Base-by-base conservation (phyloP, 2,797 vertebrate species). In the Centroberyx gerrardi region DNA sequence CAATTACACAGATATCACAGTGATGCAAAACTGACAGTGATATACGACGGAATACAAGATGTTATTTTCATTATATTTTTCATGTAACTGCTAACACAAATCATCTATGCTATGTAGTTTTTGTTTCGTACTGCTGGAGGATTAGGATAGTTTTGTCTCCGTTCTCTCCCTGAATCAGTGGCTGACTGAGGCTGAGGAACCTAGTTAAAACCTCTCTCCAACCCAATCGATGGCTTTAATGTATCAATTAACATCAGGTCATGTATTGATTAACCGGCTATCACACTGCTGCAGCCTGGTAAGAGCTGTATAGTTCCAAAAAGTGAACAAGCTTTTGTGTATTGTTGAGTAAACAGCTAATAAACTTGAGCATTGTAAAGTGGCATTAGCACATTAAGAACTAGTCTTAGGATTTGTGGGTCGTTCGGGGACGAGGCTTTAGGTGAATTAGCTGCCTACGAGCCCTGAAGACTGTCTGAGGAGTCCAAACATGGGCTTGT, bases 191-290 rank as follows among this genome's bases (percentile, higher is more conserved):
- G 67, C 40, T 59, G 28, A 78, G 53, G 46, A 75, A 49, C 52
- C 72, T 44, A 51, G 56, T 27, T 49, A 2, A 79, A 56, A n/a
- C 29, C 60, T n/a, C 31, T 52, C 38, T 18, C 3, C 49, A 38
- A 38, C 31, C 67, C 13, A 78, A 74, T 80, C 46, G 48, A 80
- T 72, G 31, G n/a, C 54, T 79, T 60, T 74, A 84, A 80, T 78
- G 68, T 66, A 74, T 80, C 69, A 74, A 74, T 83, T 68, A 82
- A 68, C 68, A 76, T 44, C 52, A 36, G 54, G 60, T 72, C 62
- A 55, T 38, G 55, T 68, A 81, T 70, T 72, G 68, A 82, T 71
- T 48, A 65, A 40, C 28, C 62, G 33, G 31, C 60, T 53, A 60
- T 82, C 67, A 66, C 64, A 12, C 22, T 15, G 2, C 38, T 29